These are phyloP conservation scores for Acanthiza pusilla DNA, from an alignment of 2,797 vertebrate genomes.

Conservation along the genomic window DNA sequence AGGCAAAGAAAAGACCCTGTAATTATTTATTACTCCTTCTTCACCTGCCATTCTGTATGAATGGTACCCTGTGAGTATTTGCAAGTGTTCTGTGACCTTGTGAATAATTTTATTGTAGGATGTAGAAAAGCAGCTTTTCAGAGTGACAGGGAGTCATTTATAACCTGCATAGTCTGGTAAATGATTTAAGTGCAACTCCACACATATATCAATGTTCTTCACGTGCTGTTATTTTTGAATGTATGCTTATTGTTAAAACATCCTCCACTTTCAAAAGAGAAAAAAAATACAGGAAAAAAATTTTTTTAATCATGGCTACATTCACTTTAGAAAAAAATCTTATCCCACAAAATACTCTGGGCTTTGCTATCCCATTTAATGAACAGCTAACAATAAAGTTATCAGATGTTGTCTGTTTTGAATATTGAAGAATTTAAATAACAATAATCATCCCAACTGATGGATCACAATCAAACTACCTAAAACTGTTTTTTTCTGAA, in stretches of 20 bases:
- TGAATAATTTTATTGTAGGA: conserved; percentile 16
- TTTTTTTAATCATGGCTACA: background rate
- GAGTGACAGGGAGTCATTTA: conserved; percentile 14
- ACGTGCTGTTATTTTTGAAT: background rate
- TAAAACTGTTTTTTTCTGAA: background rate
- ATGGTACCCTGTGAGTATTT: background rate
- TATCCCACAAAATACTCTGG: background rate
- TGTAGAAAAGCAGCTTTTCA: conserved; percentile 7
- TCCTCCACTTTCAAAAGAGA: background rate
- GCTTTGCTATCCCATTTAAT: background rate
- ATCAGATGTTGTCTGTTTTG: background rate
- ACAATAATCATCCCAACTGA: background rate
- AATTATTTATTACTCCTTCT: conserved; percentile 2
- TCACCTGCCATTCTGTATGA: background rate
- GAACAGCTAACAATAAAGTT: background rate
- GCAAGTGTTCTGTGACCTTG: background rate
- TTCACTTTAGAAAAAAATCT: background rate
- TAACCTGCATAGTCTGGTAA: background rate
- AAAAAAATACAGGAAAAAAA: background rate
- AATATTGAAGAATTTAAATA: background rate
- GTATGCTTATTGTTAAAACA: background rate
- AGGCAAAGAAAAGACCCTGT: background rate
- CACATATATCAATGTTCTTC: background rate
- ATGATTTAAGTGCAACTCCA: background rate
- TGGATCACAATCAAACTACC: background rate